Base-by-base conservation (phyloP, 1,140 invertebrate species). In the Odontomachus brunneus region DNA sequence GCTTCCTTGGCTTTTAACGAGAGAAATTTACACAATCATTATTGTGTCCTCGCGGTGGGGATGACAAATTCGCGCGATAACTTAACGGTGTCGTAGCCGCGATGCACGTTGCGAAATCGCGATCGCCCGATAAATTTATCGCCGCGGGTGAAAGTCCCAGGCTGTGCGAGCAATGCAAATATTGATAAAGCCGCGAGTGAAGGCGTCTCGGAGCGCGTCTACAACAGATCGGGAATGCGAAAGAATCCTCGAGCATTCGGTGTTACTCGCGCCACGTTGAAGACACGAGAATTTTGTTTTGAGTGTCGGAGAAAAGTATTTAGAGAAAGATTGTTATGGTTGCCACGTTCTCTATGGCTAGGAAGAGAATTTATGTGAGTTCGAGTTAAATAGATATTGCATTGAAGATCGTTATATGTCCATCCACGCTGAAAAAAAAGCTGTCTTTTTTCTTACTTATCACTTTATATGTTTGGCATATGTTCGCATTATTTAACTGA, bases 1-100 rank as follows among this genome's bases (percentile, higher is more conserved):
- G 85, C 87, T 84, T 88, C 55, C 81, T 69, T 84, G 82, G 59
- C 86, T 88, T 84, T 62, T 82, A 82, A 80, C 26, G 65, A 80
- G 75, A 80, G 75, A 80, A 80, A 80, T 80, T 80, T 80, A 71
- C 75, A 57, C 75, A 80, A 80, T 80, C 65, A 71, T 80, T 80
- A 80, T 80, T 71, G 51, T 71, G 51, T 80, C 49, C 65, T 69
- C 22, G 51, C 69, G 38, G 75, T 59, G 69, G 65, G 65, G 65
- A 69, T 71, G 75, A 80, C 75, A 80, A 80, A 80, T 80, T 80
- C 65, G 38, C 24, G 65, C 75, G 65, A 80, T 80, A 80, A 80
- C 67, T 80, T 80, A 57, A 9, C 65, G 22, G 33, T 57, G 53
- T 44, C 17, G 51, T 71, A 57, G 26, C 33, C 33, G n/a, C 53